These are phyloP conservation scores for Ceyx melanurus DNA, from an alignment of 2,113 vertebrate species.

Conservation along the genomic window DNA sequence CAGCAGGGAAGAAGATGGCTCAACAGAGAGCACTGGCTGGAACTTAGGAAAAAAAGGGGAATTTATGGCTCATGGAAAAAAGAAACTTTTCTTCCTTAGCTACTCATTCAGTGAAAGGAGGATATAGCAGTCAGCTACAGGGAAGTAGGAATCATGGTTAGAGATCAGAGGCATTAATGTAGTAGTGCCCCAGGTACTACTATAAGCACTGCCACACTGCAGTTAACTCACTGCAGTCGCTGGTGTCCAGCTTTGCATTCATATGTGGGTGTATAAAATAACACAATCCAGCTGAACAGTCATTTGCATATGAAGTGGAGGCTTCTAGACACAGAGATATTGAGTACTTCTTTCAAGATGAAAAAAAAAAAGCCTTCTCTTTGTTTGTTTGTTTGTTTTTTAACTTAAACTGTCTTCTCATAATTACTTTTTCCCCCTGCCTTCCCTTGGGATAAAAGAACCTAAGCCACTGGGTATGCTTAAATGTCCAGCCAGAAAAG, in stretches of 20 bases:
- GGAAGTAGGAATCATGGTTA: neutral
- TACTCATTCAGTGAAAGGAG: conserved; percentile 6
- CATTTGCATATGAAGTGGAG: neutral
- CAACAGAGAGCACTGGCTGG: neutral
- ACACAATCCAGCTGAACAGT: neutral
- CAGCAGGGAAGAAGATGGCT: no score
- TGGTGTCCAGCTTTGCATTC: neutral
- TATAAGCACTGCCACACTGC: neutral
- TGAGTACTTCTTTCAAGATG: neutral
- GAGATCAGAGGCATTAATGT: neutral
- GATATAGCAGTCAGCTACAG: conserved; percentile 10
- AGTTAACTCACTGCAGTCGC: neutral
- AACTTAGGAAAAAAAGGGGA: neutral
- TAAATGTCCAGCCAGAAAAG: neutral
- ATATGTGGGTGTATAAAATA: neutral
- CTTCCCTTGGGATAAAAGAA: neutral
- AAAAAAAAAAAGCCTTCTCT: neutral
- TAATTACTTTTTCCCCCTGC: neutral
- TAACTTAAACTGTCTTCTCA: neutral
- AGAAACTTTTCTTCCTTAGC: conserved; percentile 15
- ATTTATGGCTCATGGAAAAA: neutral
- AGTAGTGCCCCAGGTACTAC: neutral
- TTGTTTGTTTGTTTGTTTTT: neutral
- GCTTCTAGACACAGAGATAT: neutral
- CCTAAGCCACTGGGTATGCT: neutral